A percentile compares a stretch with the other conserved stretches of the same genome.
phyloP scores from a whole-genome alignment of 2,888 invertebrate genomes.

The Lamproptera curius region DNA sequence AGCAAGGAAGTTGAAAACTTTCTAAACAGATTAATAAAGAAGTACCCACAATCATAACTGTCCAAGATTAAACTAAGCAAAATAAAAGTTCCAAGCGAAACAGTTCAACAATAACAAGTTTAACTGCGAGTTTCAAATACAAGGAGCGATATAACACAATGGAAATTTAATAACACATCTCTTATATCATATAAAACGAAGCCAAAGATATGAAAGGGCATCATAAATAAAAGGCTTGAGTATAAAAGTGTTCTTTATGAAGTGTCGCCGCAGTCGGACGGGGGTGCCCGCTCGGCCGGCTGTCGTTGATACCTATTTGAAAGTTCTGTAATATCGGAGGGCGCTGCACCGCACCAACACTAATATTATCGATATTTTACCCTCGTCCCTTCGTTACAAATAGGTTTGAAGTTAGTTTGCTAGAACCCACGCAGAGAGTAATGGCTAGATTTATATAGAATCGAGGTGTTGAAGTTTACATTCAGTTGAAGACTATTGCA shows the following conservation, averaged over 20 bases:
- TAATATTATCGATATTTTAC: slow-evolving; percentile 47
- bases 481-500: too few species aligned
- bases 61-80: neutral
- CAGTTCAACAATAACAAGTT: neutral
- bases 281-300: slow-evolving; percentile 43
- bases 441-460: neutral
- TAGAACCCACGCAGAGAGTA: neutral
- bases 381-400: slow-evolving; percentile 23
- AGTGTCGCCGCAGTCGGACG: slow-evolving; percentile 62
- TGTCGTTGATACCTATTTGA: slow-evolving; percentile 71
- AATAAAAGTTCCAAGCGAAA: too few species aligned
- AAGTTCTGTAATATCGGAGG: slow-evolving; percentile 70
- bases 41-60: neutral
- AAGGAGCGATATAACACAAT: slow-evolving; percentile 24
- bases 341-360: slow-evolving; percentile 35
- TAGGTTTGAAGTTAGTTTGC: neutral
- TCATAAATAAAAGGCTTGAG: slow-evolving; percentile 74
- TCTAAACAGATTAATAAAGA: neutral
- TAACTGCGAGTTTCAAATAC: slow-evolving; percentile 17
- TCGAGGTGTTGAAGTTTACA: too few species aligned
- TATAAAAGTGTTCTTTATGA: slow-evolving; percentile 76
- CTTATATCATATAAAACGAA: slow-evolving; percentile 55
- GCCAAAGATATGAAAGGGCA: slow-evolving; percentile 64
- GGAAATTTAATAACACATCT: slow-evolving; percentile 52
- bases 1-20: neutral